Evolutionary conservation across 2,888 invertebrate species (phyloP), one percentile per base, ranked within the genome.

Genomic region (Trichacis sp.): DNA sequence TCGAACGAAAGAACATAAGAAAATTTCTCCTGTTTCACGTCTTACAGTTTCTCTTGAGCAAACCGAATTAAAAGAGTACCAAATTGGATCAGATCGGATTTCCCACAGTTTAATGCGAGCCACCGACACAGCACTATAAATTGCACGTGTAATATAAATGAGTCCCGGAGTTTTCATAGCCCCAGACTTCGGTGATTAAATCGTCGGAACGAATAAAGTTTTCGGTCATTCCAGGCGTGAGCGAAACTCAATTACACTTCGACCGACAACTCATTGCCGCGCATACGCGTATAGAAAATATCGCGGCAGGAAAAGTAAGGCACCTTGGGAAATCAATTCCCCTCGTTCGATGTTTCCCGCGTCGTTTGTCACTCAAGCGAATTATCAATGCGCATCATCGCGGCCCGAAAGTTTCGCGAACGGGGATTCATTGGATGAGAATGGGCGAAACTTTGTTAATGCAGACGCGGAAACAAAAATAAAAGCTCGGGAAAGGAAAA

Each of bases 81-180:
- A 62, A 67, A 67, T 63, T 63, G 67, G 67, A 67, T 67, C 67
- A 67, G 67, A 67, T 67, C 63, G 63, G 67, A 67, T 67, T 67
- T 63, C 60, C 58, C 60, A 57, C 67, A 63, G 63, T 63, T 67
- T 63, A 67, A 67, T 63, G 57, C 63, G 60, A 64, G 67, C 63
- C 68, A n/a, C 48, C 67, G 60, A 55, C 67, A 58, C 60, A 60
- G 63, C 20, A 47, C 64, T 61, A 68, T 64, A 68, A 64, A 64
- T 64, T 64, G 67, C 53, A 64, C 67, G 64, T 68, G 64, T 68
- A 68, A 61, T 68, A 64, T 68, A 68, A 68, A 68, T 64, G 68
- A 68, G 55, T 50, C 58, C 63, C 57, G 43, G 40, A 58, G 64
- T 62, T 68, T 62, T 64, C 68, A 68, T 68, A 61, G 68, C 64